Base-by-base conservation (phyloP, 92 coral and sea anemone genomes). In the Siderastrea siderea region DNA sequence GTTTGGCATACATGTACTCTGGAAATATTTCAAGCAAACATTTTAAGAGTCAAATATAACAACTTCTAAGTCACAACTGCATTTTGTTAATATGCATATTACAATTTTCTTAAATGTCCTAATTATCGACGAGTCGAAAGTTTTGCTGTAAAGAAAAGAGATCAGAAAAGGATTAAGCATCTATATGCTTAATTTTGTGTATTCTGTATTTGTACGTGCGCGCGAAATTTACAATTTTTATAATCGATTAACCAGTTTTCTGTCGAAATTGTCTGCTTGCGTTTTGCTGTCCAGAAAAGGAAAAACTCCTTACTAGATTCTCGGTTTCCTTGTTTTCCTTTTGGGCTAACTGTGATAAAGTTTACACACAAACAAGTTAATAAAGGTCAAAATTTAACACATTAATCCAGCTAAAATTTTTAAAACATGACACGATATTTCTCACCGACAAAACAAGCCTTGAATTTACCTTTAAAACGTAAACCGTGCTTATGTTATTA, bases 1-100 rank as follows among this genome's bases (percentile, higher is more conserved):
- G 63, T 64, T 62, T 63, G 83, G 49, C 83, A 62, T 50, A 13
- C 60, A 38, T 1, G 69, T 38, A n/a, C 5, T 15, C 44, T 62
- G 47, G 59, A 79, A 79, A 62, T 63, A 64, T 79, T 48, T 48
- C 57, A 62, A 64, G 71, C 72, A 77, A 77, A 77, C 59, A 57
- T 77, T 77, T 43, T 75, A 58, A 77, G 16, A 16, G 52, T 45
- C 38, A 58, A 15, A 26, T 26, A 26, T 44, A 38, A 38, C 15
- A 52, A 77, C 44, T 15, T 77, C 81, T 45, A 26, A 26, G 38
- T 26, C 38, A 26, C 38, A 26, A 26, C 38, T 26, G 38, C 38
- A 26, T 26, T 26, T 26, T 26, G 38, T 26, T 26, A 26, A 26
- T 26, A 55, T 43, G 10, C 47, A 73, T 5, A 52, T 52, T 50